Evolutionary conservation across 2,888 invertebrate genomes (phyloP).

Genomic region (Phasia obesa): DNA sequence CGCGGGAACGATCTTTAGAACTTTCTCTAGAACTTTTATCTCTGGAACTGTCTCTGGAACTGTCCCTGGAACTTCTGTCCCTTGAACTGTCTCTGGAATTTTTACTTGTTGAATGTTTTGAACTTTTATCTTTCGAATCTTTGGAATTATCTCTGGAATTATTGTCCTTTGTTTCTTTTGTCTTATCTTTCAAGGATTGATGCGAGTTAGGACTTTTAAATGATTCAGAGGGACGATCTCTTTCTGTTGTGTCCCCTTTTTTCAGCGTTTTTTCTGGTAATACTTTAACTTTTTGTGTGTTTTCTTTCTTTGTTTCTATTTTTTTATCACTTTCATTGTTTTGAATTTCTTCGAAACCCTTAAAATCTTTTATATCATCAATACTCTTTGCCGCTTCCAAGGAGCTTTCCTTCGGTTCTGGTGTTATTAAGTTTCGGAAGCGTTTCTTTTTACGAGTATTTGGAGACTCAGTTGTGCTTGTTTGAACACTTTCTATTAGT

Average conservation of each 20-base stretch:
- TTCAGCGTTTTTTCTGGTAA: neutral
- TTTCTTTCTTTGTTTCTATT: slow-evolving; percentile 2
- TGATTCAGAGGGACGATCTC: neutral
- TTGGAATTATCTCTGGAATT: slow-evolving; percentile 28
- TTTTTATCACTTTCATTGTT: neutral
- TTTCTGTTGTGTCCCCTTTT: neutral
- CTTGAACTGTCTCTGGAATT: slow-evolving; percentile 33
- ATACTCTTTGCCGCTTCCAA: neutral
- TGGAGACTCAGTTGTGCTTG: slow-evolving; percentile 1
- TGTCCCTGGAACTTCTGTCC: slow-evolving; percentile 36
- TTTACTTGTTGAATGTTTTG: slow-evolving; percentile 11
- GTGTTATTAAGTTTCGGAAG: slow-evolving; percentile 53
- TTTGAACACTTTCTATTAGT: neutral
- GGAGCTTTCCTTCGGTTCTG: neutral
- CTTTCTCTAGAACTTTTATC: slow-evolving; percentile 48
- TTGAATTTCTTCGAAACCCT: slow-evolving; percentile 48
- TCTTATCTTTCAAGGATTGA: slow-evolving; percentile 43
- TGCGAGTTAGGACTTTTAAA: slow-evolving; percentile 52
- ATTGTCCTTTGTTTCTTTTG: slow-evolving; percentile 32
- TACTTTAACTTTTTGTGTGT: neutral
- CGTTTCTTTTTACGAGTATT: slow-evolving; percentile 53
- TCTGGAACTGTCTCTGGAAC: slow-evolving; percentile 38
- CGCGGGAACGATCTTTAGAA: slow-evolving; percentile 47
- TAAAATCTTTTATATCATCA: slow-evolving; percentile 47
- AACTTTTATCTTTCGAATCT: slow-evolving; percentile 41